Conservation (phyloP, 2,797 vertebrate genomes). For the Alca torda region DNA sequence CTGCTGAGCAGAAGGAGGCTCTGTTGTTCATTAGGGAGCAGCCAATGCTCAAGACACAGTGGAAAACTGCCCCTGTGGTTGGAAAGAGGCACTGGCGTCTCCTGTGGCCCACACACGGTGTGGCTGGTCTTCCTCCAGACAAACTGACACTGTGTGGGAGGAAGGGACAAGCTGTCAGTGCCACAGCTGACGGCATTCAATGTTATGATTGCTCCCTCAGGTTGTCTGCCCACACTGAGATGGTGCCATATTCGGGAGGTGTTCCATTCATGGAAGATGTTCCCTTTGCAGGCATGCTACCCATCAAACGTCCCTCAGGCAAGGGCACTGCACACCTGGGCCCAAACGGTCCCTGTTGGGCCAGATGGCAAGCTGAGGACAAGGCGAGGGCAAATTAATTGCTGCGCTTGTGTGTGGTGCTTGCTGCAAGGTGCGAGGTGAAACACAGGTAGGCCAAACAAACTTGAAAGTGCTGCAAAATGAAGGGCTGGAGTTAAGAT, state of each 20-base stretch:
- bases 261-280: not conserved
- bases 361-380: not conserved
- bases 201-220: not conserved
- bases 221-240: not conserved
- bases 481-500: not conserved
- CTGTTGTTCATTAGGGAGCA: not conserved
- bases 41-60: not conserved
- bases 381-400: not conserved
- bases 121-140: not conserved
- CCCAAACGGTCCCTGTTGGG: not conserved
- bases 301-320: not conserved
- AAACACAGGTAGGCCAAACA: not conserved
- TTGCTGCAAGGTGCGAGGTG: not conserved
- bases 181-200: not conserved
- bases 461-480: not conserved
- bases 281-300: not conserved
- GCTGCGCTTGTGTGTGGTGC: accelerated
- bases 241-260: not conserved
- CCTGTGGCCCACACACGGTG: accelerated
- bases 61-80: not conserved
- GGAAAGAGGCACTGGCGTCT: not conserved
- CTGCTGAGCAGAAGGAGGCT: not conserved
- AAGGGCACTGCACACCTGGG: not conserved
- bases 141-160: not conserved
- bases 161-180: not conserved